phyloP scores from a whole-genome alignment of 2,888 invertebrate genomes.

The Schrankia costaestrigalis region DNA sequence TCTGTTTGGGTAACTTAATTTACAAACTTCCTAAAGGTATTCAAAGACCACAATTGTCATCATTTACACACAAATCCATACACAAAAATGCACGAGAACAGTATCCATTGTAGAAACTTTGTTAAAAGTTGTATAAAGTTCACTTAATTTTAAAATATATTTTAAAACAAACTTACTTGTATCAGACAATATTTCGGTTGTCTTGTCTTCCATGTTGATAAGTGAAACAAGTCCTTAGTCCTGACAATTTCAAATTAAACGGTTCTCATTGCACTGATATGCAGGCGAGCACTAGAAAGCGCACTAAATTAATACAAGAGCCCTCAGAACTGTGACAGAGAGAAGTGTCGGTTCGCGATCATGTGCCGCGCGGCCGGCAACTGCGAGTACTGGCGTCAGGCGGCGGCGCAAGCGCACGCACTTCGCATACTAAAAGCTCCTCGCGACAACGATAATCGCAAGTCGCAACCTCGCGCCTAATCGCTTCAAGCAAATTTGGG shows the following conservation, averaged over 20 bases:
- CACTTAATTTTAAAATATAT: neutral
- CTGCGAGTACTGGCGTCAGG: conserved; percentile 59
- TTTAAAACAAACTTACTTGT: conserved; percentile 46
- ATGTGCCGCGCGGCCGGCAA: conserved; percentile 44
- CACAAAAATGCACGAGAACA: too few relatives aligned
- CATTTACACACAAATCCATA: too few relatives aligned
- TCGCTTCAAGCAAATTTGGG: conserved; percentile 64
- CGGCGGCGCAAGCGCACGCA: conserved; percentile 68
- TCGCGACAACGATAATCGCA: conserved; percentile 67
- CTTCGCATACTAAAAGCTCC: conserved; percentile 73
- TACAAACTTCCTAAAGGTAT: too few relatives aligned
- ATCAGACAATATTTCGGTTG: conserved; percentile 44
- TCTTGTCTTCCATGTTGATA: conserved; percentile 38
- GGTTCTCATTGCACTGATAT: conserved; percentile 63
- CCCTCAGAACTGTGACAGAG: conserved; percentile 52
- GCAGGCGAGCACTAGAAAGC: conserved; percentile 58
- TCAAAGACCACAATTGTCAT: too few relatives aligned
- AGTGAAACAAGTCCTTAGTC: conserved; percentile 30
- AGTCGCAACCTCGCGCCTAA: conserved; percentile 54
- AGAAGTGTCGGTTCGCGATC: conserved; percentile 55
- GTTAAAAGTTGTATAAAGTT: too few relatives aligned
- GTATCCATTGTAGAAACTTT: too few relatives aligned
- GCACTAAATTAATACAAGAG: conserved; percentile 57
- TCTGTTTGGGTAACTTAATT: too few relatives aligned
- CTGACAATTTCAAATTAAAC: conserved; percentile 42